Evolutionary conservation across 2,797 vertebrate species (phyloP).

Genomic region (Urosaurus nigricauda): DNA sequence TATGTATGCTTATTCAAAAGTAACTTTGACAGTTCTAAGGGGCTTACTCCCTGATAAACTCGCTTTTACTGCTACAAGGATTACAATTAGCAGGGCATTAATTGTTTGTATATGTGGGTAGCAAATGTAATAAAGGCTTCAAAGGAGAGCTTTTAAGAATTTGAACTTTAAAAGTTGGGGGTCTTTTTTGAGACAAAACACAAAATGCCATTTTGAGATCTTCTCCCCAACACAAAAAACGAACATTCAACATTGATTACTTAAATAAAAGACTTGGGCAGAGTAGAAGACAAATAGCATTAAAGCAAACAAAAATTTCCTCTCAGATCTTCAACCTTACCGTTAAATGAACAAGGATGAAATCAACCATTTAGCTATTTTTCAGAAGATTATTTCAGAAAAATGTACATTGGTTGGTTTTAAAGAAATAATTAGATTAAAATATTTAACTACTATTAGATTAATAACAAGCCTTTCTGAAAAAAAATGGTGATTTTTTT

Average conservation of each 20-base stretch:
- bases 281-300: constrained; percentile 1
- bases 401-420: constrained; percentile 28
- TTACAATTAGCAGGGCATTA: not conserved
- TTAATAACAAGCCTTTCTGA: constrained; percentile 12
- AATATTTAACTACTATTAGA: not conserved
- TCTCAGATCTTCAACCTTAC: not conserved
- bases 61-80: not conserved
- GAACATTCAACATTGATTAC: constrained; percentile 35
- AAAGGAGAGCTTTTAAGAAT: not conserved
- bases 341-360: rapidly evolving
- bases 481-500: too few species aligned
- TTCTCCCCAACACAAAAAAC: constrained; percentile 33
- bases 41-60: not conserved
- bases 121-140: not conserved
- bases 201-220: not conserved
- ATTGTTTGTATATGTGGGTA: not conserved
- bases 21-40: not conserved
- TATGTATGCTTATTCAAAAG: not conserved
- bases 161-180: not conserved
- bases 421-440: not conserved
- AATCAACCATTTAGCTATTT: not conserved
- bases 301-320: constrained; percentile 4
- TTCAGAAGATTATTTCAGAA: constrained; percentile 36
- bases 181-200: not conserved
- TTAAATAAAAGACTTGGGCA: not conserved